Percentiles rank a stretch among this genome's conserved stretches.
phyloP scores from a whole-genome alignment of 1,140 invertebrate species.

The Scaptomyza hsui region DNA sequence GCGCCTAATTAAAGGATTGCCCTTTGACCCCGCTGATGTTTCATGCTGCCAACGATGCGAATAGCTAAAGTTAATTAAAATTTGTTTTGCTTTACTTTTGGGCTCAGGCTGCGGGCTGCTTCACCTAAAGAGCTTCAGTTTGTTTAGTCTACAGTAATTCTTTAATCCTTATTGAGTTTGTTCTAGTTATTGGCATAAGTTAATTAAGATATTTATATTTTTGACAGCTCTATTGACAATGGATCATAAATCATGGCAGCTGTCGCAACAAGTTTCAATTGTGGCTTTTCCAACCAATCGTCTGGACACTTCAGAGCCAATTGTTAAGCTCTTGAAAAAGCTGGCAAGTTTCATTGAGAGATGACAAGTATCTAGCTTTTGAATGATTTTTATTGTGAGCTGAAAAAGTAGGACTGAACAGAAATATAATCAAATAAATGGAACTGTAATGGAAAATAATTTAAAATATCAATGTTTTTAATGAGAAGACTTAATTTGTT shows the following conservation, averaged over 20 bases:
- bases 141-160: conserved; percentile 5
- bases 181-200: conserved; percentile 3
- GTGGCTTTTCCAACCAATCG: conserved; percentile 11
- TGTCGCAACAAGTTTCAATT: conserved; percentile 11
- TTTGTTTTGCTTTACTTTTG: conserved; percentile 69
- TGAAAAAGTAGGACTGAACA: too few species aligned
- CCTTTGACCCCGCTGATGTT: background rate
- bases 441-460: too few species aligned
- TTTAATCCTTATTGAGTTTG: conserved; percentile 29
- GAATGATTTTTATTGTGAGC: too few species aligned
- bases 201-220: conserved; percentile 12
- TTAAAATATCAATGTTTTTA: too few species aligned
- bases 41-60: conserved; percentile 10
- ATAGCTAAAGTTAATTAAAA: conserved; percentile 70
- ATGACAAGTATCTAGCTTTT: background rate
- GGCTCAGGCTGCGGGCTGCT: conserved; percentile 50
- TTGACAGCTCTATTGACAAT: conserved; percentile 1
- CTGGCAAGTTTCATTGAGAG: background rate
- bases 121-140: conserved; percentile 16
- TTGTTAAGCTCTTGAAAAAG: background rate
- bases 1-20: conserved; percentile 29
- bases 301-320: background rate
- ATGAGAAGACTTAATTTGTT: too few species aligned
- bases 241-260: conserved; percentile 10
- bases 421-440: too few species aligned